Conservation (phyloP, 2,888 invertebrate genomes). For the Drosophila helvetica region DNA sequence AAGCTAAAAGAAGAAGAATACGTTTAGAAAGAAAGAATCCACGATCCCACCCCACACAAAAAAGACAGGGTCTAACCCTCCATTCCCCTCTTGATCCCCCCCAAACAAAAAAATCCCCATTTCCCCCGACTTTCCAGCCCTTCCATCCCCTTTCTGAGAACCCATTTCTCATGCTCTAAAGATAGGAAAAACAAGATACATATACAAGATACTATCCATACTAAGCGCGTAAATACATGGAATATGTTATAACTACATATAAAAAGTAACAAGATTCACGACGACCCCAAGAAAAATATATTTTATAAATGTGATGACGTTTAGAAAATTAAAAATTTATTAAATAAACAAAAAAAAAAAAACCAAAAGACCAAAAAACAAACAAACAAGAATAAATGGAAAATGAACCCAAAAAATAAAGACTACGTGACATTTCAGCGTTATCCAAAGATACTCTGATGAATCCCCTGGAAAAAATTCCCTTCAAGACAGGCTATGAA, state of each 20-base stretch:
- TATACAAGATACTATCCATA: constrained; percentile 36
- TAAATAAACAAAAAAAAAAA: constrained; percentile 23
- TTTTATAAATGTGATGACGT: constrained; percentile 65
- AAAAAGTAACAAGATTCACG: neutral
- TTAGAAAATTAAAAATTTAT: constrained; percentile 48
- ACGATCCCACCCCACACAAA: constrained; percentile 48
- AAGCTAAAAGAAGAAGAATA: constrained; percentile 20
- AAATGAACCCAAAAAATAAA: constrained; percentile 22
- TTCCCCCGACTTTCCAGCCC: constrained; percentile 14
- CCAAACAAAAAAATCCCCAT: neutral
- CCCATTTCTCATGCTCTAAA: neutral
- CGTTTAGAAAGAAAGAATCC: constrained; percentile 28
- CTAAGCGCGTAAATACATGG: constrained; percentile 30
- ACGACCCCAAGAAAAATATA: constrained; percentile 36
- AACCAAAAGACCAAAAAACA: constrained; percentile 12
- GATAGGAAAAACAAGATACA: constrained; percentile 9
- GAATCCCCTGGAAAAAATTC: neutral
- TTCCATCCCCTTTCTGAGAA: neutral
- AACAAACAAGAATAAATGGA: constrained; percentile 23
- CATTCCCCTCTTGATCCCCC: constrained; percentile 23
- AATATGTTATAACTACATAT: constrained; percentile 43
- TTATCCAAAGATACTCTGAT: neutral
- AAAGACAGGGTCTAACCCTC: constrained; percentile 50
- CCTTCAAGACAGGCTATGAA: neutral
- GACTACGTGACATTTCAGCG: constrained; percentile 4